Evolutionary conservation across 1,140 invertebrate genomes (phyloP), one percentile per base, ranked within the genome.

Genomic region (Drosophila parabipectinata): DNA sequence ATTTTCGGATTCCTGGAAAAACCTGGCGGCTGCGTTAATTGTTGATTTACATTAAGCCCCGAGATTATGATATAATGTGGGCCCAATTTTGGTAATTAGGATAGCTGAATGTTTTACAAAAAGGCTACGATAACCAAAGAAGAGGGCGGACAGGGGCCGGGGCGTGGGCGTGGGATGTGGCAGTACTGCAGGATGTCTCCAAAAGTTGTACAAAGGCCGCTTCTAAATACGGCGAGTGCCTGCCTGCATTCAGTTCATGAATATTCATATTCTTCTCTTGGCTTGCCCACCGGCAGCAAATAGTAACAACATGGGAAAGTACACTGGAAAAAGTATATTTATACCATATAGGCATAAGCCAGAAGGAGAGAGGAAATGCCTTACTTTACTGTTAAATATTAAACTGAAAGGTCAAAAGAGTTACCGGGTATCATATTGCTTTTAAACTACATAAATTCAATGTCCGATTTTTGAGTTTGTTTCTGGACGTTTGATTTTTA

Each of bases 171-270:
- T 8, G 44, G 44, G 6, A 21, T 3, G 37, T 12, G 53, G 18
- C 26, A 24, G 30, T 14, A 72, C 52, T 48, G 58, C 47, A 58
- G 39, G 59, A 63, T 66, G 76, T 59, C 63, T 61, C 76, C 47
- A 44, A 57, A 77, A 77, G 76, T 77, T 78, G 76, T 60, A 78
- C 76, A 78, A 78, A 78, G 69, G 77, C 71, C 60, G 61, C 63
- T 67, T 75, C 54, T 15, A 37, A 63, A 58, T 54, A 59, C 55
- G 41, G 50, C 50, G 72, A 28, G 28, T 60, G 59, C 67, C 71
- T 44, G 41, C 41, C 74, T 64, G 74, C 56, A 72, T 58, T 44
- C 15, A 77, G 74, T 72, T 78, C 76, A 78, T 78, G 74, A 78
- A 78, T 78, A 78, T 78, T 76, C 76, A 78, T 78, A 72, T 78